Evolutionary conservation across 2,113 vertebrate species (phyloP), one percentile per base, ranked within the genome.

Genomic region (Poecilia latipinna): DNA sequence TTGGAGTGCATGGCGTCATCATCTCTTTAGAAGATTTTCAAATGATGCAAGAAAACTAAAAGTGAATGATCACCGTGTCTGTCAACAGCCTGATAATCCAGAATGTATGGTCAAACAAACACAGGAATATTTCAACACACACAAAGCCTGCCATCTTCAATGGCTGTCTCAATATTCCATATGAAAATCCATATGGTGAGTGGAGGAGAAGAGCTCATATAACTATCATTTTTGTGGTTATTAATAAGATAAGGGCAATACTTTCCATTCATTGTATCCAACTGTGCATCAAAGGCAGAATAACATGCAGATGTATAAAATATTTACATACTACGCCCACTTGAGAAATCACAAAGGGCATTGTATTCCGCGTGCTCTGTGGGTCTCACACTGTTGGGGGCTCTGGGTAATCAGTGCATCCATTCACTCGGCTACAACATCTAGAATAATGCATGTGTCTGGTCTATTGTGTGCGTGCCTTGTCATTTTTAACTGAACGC

Each of bases 261-360:
- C 65, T 65, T 11, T 60, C 65, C 15, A n/a, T 62, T 32, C 5
- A 62, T 70, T 75, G 63, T 54, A 29, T 28, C 22, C 70, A 64
- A 33, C 10, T 0, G 3, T 13, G 33, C 12, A 57, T 75, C 42
- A 71, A 73, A 81, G 61, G 32, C 57, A 70, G 26, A 77, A 65
- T 22, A n/a, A 15, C 51, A n/a, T 74, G 60, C 61, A 60, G 61
- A 32, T 3, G 44, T 35, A 48, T 42, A 3, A 82, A 70, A 65
- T 82, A 78, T 80, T 15, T 75, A 70, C 77, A 31, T 28, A 13
- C 29, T 29, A 24, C 13, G 48, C 37, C 15, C 77, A 77, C 72
- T 78, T 72, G 44, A 85, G 75, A 35, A 82, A 75, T 82, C 61
- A 74, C 35, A 86, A 88, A 85, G 61, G 62, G 66, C 29, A 82